A percentile compares a stretch with the other conserved stretches of the same genome.
These are phyloP conservation scores for Apotomis betuletana DNA, from an alignment of 2,888 invertebrate species.

Conservation along the genomic window DNA sequence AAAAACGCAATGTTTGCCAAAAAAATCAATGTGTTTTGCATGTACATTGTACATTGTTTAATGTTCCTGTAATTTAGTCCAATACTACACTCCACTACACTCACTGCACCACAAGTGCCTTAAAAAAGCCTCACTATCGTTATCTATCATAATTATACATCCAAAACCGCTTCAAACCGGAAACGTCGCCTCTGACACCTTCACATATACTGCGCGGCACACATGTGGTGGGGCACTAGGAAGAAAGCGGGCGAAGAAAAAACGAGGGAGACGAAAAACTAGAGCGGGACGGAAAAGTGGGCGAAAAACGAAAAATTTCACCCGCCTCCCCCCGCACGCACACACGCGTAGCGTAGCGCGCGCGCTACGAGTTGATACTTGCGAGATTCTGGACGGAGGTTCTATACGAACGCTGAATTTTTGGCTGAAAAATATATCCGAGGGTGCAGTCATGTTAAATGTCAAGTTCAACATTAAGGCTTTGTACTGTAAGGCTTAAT, in stretches of 20 bases:
- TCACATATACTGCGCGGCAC: conserved; percentile 68
- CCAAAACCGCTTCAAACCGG: conserved; percentile 60
- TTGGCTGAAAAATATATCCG: background rate
- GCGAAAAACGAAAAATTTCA: conserved; percentile 84
- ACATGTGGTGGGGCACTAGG: conserved; percentile 84
- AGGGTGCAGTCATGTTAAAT: no score
- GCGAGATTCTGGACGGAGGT: background rate
- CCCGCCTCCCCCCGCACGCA: conserved; percentile 72
- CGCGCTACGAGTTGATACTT: conserved; percentile 60
- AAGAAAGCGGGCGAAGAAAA: conserved; percentile 82
- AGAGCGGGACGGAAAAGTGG: conserved; percentile 83
- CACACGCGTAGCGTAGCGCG: conserved; percentile 64
- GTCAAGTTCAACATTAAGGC: no score
- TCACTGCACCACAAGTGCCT: no score
- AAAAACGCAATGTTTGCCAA: no score
- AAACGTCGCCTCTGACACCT: conserved; percentile 61
- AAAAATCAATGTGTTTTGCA: no score
- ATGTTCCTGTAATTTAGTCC: no score
- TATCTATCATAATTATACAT: background rate
- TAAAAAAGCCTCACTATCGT: background rate
- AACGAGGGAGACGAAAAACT: conserved; percentile 84
- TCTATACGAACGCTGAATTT: background rate
- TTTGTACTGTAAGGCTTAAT: no score
- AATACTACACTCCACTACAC: no score
- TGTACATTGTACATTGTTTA: no score